Evolutionary conservation across 2,797 vertebrate species (phyloP).

Genomic region (Acomys russatus): DNA sequence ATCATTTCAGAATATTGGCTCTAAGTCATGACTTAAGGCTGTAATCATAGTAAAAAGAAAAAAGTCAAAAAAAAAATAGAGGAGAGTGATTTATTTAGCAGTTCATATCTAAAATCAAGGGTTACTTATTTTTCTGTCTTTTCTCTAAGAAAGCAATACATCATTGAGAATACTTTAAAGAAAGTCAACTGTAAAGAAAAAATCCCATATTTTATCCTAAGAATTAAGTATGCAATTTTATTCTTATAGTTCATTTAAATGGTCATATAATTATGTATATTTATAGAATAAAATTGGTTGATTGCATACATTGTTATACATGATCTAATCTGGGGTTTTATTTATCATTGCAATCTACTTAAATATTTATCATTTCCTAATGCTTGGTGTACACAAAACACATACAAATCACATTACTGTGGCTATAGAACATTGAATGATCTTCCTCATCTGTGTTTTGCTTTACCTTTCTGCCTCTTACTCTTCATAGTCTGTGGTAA

Average conservation of each 20-base stretch:
- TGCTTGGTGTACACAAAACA: neutral
- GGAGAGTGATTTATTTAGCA: neutral
- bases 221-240: neutral
- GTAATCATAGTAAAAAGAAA: neutral
- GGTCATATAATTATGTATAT: neutral
- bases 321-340: neutral
- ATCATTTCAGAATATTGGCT: neutral
- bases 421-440: neutral
- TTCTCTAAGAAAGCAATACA: neutral
- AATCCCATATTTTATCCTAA: neutral
- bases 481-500: neutral
- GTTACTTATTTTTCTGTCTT: neutral
- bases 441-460: too few species aligned
- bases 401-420: neutral
- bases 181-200: neutral
- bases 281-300: neutral
- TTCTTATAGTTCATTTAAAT: neutral
- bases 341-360: neutral
- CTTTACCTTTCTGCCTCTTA: too few species aligned
- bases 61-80: neutral
- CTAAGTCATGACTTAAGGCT: neutral
- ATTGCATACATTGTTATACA: neutral
- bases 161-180: neutral
- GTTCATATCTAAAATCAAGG: neutral
- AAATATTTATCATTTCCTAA: neutral